Conservation (phyloP, 2,797 vertebrate genomes). For the Helarctos malayanus region DNA sequence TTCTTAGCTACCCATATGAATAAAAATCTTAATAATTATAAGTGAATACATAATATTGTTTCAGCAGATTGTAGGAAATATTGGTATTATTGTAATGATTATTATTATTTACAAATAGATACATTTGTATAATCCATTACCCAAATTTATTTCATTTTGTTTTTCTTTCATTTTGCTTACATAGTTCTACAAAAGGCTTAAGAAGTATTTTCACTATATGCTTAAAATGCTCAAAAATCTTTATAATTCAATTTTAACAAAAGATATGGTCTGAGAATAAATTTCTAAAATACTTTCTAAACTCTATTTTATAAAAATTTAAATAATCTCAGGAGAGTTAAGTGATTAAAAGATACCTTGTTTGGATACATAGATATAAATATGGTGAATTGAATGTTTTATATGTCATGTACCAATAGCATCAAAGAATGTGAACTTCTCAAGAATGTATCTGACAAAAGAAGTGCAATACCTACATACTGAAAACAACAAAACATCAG, state of each 20-base stretch:
- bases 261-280: not conserved
- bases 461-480: not conserved
- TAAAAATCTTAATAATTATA: not conserved
- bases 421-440: too few relatives aligned
- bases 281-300: not conserved
- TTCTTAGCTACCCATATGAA: not conserved
- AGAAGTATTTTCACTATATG: not conserved
- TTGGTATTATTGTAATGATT: not conserved
- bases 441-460: too few relatives aligned
- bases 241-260: not conserved
- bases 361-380: not conserved
- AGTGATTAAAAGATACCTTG: not conserved
- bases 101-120: not conserved
- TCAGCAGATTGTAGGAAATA: not conserved
- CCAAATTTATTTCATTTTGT: not conserved
- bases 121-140: not conserved
- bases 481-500: not conserved
- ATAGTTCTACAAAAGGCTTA: not conserved
- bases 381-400: not conserved
- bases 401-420: too few relatives aligned
- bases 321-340: not conserved
- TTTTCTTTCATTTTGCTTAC: not conserved
- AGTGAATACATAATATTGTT: not conserved
- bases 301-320: not conserved
- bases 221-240: not conserved